phyloP scores from a whole-genome alignment of 1,140 invertebrate genomes.

The Bicyclus anynana region DNA sequence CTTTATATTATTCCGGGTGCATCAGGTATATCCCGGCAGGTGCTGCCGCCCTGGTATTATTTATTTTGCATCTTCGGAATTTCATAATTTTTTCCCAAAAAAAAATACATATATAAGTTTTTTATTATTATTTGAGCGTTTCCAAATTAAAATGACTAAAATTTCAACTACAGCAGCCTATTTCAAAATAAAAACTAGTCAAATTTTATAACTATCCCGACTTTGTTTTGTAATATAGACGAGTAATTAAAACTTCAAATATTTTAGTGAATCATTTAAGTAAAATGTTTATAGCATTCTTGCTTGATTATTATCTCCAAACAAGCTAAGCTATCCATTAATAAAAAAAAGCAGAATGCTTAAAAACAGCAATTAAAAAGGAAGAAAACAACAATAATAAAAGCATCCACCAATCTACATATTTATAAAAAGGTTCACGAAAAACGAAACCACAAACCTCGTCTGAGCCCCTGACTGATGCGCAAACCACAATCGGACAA shows the following conservation, averaged over 20 bases:
- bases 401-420: neutral
- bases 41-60: constrained; percentile 39
- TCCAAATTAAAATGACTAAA: no score
- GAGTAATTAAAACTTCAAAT: no score
- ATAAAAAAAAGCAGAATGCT: neutral
- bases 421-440: neutral
- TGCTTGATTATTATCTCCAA: neutral
- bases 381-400: neutral
- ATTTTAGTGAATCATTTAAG: no score
- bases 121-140: no score
- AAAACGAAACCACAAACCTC: neutral
- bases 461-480: constrained; percentile 1
- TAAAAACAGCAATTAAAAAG: neutral
- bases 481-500: constrained; percentile 13
- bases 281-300: no score
- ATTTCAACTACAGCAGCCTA: no score
- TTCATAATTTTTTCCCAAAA: neutral
- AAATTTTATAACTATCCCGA: no score
- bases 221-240: no score
- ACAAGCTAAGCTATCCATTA: neutral
- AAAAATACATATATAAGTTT: no score
- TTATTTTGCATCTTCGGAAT: constrained; percentile 15
- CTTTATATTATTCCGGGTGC: constrained; percentile 43
- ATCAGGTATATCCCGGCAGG: constrained; percentile 52
- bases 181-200: no score